Conservation (phyloP, 2,888 invertebrate genomes). For the Leptinotarsa juncta region DNA sequence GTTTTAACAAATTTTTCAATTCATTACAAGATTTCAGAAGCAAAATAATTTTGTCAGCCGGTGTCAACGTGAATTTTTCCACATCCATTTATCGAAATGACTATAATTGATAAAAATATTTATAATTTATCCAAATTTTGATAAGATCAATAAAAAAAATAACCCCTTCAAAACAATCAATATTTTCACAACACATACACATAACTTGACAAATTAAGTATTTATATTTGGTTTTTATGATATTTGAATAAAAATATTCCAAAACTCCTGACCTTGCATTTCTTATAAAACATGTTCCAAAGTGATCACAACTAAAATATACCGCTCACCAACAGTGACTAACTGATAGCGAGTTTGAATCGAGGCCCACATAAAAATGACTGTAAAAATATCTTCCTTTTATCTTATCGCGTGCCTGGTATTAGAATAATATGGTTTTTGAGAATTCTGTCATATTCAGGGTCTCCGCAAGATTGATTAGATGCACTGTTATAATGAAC, state of each 20-base stretch:
- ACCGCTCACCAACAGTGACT: neutral
- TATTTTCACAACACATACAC: too few relatives aligned
- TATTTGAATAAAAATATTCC: neutral
- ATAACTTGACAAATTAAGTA: too few relatives aligned
- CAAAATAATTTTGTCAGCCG: neutral
- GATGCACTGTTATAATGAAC: neutral
- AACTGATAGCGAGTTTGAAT: neutral
- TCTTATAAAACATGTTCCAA: neutral
- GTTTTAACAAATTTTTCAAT: too few relatives aligned
- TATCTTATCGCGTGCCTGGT: neutral
- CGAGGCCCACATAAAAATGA: constrained; percentile 12
- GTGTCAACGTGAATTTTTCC: neutral
- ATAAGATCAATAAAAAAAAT: too few relatives aligned
- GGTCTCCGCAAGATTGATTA: neutral
- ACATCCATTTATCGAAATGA: neutral
- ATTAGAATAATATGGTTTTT: constrained; percentile 10
- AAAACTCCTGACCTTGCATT: constrained; percentile 6
- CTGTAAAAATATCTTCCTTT: constrained; percentile 2
- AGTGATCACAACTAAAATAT: neutral
- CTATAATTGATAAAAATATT: too few relatives aligned
- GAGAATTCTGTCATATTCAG: constrained; percentile 2
- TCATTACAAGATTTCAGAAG: too few relatives aligned
- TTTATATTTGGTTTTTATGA: too few relatives aligned
- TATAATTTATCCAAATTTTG: too few relatives aligned
- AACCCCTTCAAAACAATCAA: too few relatives aligned